phyloP scores from a whole-genome alignment of 2,113 vertebrate genomes.

The Zapornia atra region DNA sequence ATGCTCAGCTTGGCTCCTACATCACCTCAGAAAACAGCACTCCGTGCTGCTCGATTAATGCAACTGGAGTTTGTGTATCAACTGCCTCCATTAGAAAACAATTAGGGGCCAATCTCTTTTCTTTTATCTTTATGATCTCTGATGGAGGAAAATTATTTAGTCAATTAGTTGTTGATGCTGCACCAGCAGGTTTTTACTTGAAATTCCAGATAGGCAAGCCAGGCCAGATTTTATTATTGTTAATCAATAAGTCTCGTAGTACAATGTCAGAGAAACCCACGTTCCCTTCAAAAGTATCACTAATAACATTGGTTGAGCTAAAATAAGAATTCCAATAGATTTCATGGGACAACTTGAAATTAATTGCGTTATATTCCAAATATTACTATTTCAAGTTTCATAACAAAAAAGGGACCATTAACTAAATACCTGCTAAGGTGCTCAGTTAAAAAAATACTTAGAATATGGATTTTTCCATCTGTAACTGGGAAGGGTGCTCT shows the following conservation, averaged over 20 bases:
- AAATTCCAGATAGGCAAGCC: background rate
- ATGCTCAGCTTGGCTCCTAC: fast-evolving
- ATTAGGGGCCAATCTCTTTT: background rate
- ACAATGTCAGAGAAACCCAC: background rate
- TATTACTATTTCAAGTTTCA: background rate
- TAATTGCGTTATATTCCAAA: background rate
- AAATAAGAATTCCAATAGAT: background rate
- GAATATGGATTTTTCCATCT: slow-evolving; percentile 17
- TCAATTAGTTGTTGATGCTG: background rate
- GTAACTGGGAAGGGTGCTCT: background rate
- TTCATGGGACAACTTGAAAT: background rate
- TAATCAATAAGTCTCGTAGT: background rate
- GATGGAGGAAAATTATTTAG: background rate
- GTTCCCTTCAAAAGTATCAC: background rate
- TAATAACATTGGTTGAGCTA: background rate
- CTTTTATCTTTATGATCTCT: background rate
- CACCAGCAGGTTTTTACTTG: background rate
- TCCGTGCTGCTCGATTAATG: background rate
- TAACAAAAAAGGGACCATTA: background rate
- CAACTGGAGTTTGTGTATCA: background rate
- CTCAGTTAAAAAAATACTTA: background rate
- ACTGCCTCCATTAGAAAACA: background rate
- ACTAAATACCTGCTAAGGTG: background rate
- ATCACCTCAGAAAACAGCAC: background rate
- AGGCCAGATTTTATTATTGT: background rate